Evolutionary conservation across 2,888 invertebrate genomes (phyloP).

Genomic region (Drosophila tripunctata): DNA sequence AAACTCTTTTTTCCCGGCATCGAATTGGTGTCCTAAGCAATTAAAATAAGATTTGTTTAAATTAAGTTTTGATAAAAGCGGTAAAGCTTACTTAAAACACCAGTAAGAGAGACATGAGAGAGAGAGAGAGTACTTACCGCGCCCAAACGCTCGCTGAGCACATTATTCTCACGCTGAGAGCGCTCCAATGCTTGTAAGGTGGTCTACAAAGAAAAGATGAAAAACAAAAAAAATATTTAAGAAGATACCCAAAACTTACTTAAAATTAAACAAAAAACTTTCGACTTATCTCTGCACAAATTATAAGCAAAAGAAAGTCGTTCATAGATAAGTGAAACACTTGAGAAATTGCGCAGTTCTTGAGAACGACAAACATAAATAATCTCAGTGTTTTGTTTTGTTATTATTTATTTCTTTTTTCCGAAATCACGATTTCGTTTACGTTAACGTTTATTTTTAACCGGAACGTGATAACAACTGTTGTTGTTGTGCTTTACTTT

Average conservation of each 20-base stretch:
- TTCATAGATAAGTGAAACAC: conserved; percentile 55
- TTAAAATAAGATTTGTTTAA: no score
- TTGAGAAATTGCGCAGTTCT: conserved; percentile 69
- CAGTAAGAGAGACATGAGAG: background rate
- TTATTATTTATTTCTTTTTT: background rate
- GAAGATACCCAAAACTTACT: conserved; percentile 5
- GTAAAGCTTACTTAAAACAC: background rate
- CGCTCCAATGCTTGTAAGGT: conserved; percentile 89
- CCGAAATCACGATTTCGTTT: conserved; percentile 62
- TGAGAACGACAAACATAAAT: conserved; percentile 50
- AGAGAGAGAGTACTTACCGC: conserved; percentile 84
- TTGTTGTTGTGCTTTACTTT: conserved; percentile 13
- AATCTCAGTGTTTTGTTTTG: conserved; percentile 31
- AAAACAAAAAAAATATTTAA: conserved; percentile 6
- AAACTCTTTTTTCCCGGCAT: conserved; percentile 87
- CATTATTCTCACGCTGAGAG: conserved; percentile 89
- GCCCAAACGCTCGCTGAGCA: conserved; percentile 89
- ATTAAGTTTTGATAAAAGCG: background rate
- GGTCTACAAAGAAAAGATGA: conserved; percentile 83
- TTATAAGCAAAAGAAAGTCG: conserved; percentile 61
- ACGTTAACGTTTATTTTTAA: conserved; percentile 26
- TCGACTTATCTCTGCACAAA: conserved; percentile 23
- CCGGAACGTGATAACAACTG: conserved; percentile 59
- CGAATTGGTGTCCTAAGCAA: conserved; percentile 77
- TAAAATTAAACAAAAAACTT: conserved; percentile 3